Conservation (phyloP, 2,797 vertebrate species). For the Agapornis canus region DNA sequence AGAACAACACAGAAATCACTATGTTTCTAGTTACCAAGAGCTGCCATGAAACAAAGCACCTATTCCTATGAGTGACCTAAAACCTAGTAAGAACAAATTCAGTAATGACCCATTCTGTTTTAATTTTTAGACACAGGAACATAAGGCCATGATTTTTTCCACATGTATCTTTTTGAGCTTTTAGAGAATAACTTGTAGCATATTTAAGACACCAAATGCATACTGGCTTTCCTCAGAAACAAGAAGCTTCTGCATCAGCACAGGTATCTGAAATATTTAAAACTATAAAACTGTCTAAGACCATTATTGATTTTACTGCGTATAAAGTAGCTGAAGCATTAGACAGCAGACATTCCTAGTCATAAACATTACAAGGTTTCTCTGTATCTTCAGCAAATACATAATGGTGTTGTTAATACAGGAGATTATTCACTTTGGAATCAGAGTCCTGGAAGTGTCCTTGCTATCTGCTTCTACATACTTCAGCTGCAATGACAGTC, state of each 20-base stretch:
- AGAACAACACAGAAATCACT: not conserved
- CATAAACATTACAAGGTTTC: conserved; percentile 44
- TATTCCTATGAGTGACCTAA: not conserved
- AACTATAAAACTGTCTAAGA: conserved; percentile 10
- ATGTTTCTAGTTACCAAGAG: not conserved
- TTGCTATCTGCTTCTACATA: not conserved
- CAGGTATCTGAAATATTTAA: not conserved
- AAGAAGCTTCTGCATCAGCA: not conserved
- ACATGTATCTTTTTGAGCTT: not conserved
- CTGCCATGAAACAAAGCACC: not conserved
- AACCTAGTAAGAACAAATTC: not conserved
- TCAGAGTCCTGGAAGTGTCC: not conserved
- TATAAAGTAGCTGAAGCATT: conserved; percentile 17
- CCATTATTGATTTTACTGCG: conserved; percentile 14
- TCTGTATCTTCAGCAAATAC: not conserved
- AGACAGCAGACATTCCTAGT: conserved; percentile 6
- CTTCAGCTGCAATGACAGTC: conserved; percentile 12
- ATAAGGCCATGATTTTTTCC: not conserved
- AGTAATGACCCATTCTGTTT: not conserved
- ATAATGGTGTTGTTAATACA: not conserved
- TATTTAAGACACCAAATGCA: not conserved
- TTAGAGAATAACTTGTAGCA: not conserved
- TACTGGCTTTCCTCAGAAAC: not conserved
- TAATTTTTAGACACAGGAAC: not conserved
- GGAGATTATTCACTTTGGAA: conserved; percentile 29